Conservation (phyloP, 2,113 vertebrate species). For the Pteronura brasiliensis region DNA sequence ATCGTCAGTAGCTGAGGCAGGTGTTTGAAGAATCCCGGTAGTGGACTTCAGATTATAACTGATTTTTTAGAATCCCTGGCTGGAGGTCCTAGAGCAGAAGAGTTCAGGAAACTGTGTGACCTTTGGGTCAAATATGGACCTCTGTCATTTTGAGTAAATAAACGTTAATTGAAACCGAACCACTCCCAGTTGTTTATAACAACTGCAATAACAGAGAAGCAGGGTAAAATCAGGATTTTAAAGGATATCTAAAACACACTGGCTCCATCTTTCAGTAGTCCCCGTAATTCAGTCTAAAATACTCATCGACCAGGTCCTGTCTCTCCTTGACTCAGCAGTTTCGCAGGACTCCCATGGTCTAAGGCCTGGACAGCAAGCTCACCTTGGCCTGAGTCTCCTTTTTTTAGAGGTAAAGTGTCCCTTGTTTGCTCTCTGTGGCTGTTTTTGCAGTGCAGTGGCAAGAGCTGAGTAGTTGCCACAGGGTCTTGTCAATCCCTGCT, state of each 20-base stretch:
- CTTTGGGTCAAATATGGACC: not conserved
- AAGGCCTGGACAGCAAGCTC: not conserved
- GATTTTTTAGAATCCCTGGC: not conserved
- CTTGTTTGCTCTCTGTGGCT: not conserved
- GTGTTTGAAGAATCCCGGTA: not conserved
- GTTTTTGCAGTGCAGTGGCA: not conserved
- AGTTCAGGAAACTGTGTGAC: not conserved
- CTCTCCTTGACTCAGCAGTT: not conserved
- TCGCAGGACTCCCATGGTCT: not conserved
- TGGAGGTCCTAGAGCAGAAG: not conserved
- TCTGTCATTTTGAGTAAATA: not conserved
- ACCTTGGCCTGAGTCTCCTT: not conserved
- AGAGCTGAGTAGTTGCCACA: not conserved
- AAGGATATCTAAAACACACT: not conserved
- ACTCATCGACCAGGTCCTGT: not conserved
- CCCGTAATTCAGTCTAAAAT: not conserved
- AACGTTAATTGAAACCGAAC: not conserved
- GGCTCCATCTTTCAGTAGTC: not conserved
- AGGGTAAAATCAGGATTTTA: not conserved
- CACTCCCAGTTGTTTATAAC: not conserved
- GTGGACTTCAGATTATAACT: not conserved
- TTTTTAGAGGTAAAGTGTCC: not conserved
- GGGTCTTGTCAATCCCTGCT: not conserved
- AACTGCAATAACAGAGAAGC: not conserved
- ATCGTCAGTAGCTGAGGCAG: not conserved